Evolutionary conservation across 1,140 invertebrate genomes (phyloP).

Genomic region (Agrypnia vestita): DNA sequence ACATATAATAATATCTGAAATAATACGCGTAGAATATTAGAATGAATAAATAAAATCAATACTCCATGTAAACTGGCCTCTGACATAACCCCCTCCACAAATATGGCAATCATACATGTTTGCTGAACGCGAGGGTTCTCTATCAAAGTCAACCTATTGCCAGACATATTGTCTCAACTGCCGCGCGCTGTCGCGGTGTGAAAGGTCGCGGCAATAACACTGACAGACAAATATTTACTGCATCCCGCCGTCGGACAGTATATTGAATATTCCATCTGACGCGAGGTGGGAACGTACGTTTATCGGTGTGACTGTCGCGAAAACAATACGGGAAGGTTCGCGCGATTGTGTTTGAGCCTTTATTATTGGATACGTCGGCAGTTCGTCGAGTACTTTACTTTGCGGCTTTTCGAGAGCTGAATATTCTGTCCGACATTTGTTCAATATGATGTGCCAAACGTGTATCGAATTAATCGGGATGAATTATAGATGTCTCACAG

Average conservation of each 20-base stretch:
- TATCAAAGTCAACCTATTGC: conserved; percentile 9
- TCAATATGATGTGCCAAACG: too few species aligned
- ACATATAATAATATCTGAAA: too few species aligned
- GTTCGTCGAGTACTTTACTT: neutral
- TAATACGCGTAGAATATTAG: too few species aligned
- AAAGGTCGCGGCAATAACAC: conserved; percentile 43
- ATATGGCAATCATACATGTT: conserved; percentile 25
- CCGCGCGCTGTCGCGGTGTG: conserved; percentile 10
- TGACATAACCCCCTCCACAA: neutral
- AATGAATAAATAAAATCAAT: too few species aligned
- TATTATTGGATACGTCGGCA: conserved; percentile 6
- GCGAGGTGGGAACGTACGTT: conserved; percentile 25
- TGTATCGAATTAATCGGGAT: too few species aligned
- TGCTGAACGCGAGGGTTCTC: conserved; percentile 7
- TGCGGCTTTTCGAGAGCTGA: neutral
- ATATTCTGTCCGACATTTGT: too few species aligned
- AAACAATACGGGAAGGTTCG: conserved; percentile 7
- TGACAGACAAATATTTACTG: conserved; percentile 45
- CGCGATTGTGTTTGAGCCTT: neutral
- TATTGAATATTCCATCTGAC: conserved; percentile 44
- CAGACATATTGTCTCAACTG: conserved; percentile 40
- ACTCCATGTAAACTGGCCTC: too few species aligned
- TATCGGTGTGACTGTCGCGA: conserved; percentile 13
- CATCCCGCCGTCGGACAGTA: conserved; percentile 23
- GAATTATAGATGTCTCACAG: too few species aligned